Evolutionary conservation across 1,140 invertebrate genomes (phyloP), one percentile per base, ranked within the genome.

Genomic region (Melanaphis sacchari): DNA sequence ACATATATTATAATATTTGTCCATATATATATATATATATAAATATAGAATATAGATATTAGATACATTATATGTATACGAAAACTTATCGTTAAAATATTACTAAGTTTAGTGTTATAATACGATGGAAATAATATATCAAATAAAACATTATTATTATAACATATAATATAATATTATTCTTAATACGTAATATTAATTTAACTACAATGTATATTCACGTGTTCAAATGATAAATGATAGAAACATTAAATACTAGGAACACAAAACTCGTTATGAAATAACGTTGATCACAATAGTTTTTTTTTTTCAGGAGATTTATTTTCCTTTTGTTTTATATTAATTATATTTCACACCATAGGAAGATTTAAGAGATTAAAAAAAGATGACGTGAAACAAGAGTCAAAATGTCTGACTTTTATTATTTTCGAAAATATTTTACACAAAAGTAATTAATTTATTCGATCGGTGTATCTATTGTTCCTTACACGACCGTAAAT

Each of bases 181-280:
- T 66, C 36, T 36, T 90, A 52, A 54, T 82, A 85, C 41, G 21
- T 88, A 49, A 87, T 38, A 52, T 38, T 40, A 40, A 90, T 54
- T 36, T 52, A 90, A 49, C n/a, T 90, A 90, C 46, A 38, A 88
- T 88, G 36, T 38, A 49, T 88, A 36, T 38, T 46, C 43, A 89
- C 26, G 43, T 89, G 22, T 54, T 89, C 38, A 36, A 89, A 89
- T 41, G 24, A 85, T 85, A 43, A 85, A 85, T 36, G 87, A 90
- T 90, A 90, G 54, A 90, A 66, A 41, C 89, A 66, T 54, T 90
- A 90, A 59, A 59, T 11, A 90, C 89, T 90, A 90, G 89, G 89
- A 90, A 90, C 89, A 90, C 89, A 90, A 90, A 90, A 90, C 49
- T 90, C 89, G 89, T 90, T 66, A 90, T 31, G 89, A 41, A 90